These are phyloP conservation scores for Sphaerodactylus townsendi DNA, from an alignment of 2,113 vertebrate genomes.

Conservation along the genomic window DNA sequence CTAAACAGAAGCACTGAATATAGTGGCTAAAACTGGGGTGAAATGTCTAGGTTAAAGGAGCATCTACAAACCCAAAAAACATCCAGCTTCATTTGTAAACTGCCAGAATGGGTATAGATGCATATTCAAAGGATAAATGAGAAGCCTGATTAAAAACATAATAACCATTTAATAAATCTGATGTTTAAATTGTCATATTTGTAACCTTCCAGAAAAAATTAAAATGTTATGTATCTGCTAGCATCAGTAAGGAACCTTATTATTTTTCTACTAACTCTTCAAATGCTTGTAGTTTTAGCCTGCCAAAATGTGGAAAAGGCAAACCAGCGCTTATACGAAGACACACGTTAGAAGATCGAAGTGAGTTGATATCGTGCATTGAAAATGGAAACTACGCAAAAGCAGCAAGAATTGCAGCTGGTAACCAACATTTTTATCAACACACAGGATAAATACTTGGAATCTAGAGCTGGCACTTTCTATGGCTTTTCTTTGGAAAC, in stretches of 20 bases:
- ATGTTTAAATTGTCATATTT: neutral
- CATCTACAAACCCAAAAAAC: neutral
- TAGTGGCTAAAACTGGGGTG: neutral
- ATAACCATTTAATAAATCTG: neutral
- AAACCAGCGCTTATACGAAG: conserved; percentile 93
- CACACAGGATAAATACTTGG: neutral
- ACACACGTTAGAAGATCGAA: conserved; percentile 93
- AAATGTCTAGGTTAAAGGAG: no score
- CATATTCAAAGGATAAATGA: neutral
- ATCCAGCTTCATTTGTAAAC: neutral
- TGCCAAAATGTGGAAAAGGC: conserved; percentile 92
- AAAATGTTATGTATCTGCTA: neutral
- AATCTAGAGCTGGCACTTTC: neutral
- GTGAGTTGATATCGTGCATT: conserved; percentile 93
- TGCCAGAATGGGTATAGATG: neutral
- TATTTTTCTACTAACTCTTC: conserved; percentile 20
- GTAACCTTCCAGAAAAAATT: neutral
- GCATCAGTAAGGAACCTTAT: neutral
- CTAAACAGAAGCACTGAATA: neutral
- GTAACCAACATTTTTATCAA: conserved; percentile 68
- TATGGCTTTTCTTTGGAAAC: conserved; percentile 10
- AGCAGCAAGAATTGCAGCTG: conserved; percentile 93
- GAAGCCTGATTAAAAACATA: neutral
- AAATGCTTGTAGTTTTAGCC: conserved; percentile 73
- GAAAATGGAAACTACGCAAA: conserved; percentile 96